phyloP scores from a whole-genome alignment of 2,113 vertebrate genomes.

The Scopus umbretta region DNA sequence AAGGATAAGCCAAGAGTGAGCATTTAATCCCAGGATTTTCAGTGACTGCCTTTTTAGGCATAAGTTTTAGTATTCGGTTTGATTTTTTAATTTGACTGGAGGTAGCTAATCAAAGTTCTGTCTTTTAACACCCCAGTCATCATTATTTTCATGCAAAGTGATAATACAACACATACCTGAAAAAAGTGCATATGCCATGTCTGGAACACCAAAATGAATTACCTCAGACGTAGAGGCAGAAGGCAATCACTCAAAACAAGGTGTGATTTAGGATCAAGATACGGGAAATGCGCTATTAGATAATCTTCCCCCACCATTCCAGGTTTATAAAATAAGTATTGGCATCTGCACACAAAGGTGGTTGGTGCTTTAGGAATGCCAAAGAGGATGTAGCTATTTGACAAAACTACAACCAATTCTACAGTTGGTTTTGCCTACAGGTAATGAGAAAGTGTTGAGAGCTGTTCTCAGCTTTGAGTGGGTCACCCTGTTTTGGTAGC shows the following conservation, averaged over 20 bases:
- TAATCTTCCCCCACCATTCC: neutral
- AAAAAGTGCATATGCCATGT: neutral
- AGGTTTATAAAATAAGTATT: conserved; percentile 21
- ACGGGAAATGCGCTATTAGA: neutral
- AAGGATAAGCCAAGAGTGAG: neutral
- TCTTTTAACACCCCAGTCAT: neutral
- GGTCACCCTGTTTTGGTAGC: neutral
- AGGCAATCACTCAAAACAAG: neutral
- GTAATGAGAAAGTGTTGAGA: conserved; percentile 19
- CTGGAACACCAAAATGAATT: neutral
- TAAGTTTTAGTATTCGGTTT: neutral
- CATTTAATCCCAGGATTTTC: neutral
- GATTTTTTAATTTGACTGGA: neutral
- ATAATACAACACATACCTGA: neutral
- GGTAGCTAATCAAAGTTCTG: neutral
- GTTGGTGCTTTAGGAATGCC: neutral
- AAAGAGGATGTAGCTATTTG: neutral
- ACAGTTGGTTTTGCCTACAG: neutral
- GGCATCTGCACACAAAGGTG: neutral
- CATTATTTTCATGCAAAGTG: neutral
- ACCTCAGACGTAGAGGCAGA: neutral
- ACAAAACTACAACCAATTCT: neutral
- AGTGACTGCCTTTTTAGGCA: neutral
- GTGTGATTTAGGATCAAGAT: neutral
- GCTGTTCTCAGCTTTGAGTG: neutral